Evolutionary conservation across 2,888 invertebrate species (phyloP), one percentile per base, ranked within the genome.

Genomic region (Macropis europaea): DNA sequence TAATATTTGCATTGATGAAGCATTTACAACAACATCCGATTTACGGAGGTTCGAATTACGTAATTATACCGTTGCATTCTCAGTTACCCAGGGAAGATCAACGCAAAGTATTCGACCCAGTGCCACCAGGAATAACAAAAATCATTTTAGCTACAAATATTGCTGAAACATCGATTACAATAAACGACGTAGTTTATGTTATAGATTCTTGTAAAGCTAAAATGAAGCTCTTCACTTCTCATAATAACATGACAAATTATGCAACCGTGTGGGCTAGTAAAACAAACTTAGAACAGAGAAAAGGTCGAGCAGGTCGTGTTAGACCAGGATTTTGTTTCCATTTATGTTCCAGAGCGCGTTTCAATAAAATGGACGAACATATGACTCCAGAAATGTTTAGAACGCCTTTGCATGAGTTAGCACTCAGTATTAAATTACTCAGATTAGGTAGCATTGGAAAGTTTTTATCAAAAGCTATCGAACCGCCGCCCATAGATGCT

Each of bases 191-290:
- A 1, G 98, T 99, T 1, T 99, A 95, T 90, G 99, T 99, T 0
- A 96, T 99, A 69, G 99, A 99, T 89, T 96, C 96, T 42, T 98
- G 99, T 91, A 98, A 99, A 90, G 96, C 97, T 0, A 98, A 99
- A 89, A 97, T 99, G 94, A 99, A 99, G 88, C 92, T 99, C 87
- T 99, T 99, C 88, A 99, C 99, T 0, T 97, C 98, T 0, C 98
- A 99, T 90, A 99, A 99, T 90, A 99, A 99, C 90, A 97, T 99
- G 95, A 99, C 99, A 0, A 98, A 98, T 85, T 99, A 99, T 88
- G 98, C 98, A 0, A 99, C 99, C 0, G 98, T 96, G 0, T 97
- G 97, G 97, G 98, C 98, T 0, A 97, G 97, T 71, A 94, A 93
- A 88, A 97, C 98, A 0, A 99, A 99, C 90, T 90, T 99, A 69